A percentile compares a stretch with the other conserved stretches of the same genome.
phyloP scores from a whole-genome alignment of 23 tunicate genomes.

The Phallusia fumigata region DNA sequence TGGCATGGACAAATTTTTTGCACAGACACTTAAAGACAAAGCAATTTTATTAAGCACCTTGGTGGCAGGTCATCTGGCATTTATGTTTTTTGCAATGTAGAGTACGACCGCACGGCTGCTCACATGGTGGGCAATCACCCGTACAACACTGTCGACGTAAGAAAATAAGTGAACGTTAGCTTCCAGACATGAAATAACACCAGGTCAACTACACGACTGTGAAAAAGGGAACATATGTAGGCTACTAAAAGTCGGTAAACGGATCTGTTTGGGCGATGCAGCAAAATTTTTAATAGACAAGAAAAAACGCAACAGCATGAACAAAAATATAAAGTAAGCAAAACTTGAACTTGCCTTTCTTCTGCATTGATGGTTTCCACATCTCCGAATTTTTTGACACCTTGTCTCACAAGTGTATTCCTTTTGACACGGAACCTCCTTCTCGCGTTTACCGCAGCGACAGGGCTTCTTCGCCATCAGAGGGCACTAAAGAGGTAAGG shows the following conservation, averaged over 20 bases:
- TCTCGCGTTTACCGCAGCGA: slow-evolving; percentile 65
- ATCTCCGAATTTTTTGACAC: slow-evolving; percentile 55
- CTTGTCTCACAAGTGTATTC: slow-evolving; percentile 59
- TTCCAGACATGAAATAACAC: too few species aligned
- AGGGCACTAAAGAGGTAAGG: slow-evolving; percentile 44
- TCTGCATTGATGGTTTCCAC: slow-evolving; percentile 87
- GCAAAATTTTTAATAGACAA: too few species aligned
- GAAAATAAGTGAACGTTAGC: too few species aligned
- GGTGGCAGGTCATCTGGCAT: slow-evolving; percentile 78
- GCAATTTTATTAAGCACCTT: slow-evolving; percentile 25
- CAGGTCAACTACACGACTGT: too few species aligned
- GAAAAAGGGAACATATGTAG: too few species aligned
- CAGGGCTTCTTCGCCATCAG: slow-evolving; percentile 57
- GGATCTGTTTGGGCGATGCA: too few species aligned
- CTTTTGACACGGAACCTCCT: slow-evolving; percentile 67
- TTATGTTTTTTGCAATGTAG: slow-evolving; percentile 86
- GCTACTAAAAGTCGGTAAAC: too few species aligned
- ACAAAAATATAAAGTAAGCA: too few species aligned
- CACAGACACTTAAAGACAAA: too few species aligned
- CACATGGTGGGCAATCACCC: slow-evolving; percentile 87
- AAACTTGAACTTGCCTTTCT: slow-evolving; percentile 53
- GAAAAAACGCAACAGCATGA: too few species aligned
- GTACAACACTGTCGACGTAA: slow-evolving; percentile 59
- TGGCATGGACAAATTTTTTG: too few species aligned
- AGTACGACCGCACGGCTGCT: slow-evolving; percentile 53